These are phyloP conservation scores for Xenopus laevis DNA, from an alignment of 2,113 vertebrate species.

Conservation along the genomic window DNA sequence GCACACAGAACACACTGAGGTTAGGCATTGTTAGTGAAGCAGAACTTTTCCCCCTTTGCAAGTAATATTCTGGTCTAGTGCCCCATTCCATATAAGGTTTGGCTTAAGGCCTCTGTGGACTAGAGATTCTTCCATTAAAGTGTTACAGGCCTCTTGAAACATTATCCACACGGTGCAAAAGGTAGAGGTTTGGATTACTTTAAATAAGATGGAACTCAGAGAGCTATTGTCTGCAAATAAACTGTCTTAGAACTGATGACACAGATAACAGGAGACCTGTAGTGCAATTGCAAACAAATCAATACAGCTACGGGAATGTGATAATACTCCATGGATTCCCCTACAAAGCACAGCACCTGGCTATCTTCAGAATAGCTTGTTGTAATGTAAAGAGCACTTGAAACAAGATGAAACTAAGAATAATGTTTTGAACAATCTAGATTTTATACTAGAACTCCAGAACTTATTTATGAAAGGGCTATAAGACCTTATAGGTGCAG, in stretches of 20 bases:
- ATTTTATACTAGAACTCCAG: too few species aligned
- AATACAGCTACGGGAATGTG: too few species aligned
- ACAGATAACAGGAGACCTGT: neutral
- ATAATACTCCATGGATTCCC: too few species aligned
- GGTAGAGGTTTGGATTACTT: neutral
- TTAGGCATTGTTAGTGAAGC: neutral
- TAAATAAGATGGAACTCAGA: constrained; percentile 3
- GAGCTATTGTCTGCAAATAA: neutral
- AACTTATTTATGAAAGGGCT: too few species aligned
- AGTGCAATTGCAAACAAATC: constrained; percentile 43
- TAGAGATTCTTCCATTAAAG: neutral
- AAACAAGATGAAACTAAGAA: too few species aligned
- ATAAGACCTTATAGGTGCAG: too few species aligned
- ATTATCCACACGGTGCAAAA: neutral
- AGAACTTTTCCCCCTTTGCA: neutral
- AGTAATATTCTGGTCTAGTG: neutral
- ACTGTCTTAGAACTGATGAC: neutral
- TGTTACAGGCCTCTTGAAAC: neutral
- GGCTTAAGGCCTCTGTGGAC: neutral
- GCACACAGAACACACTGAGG: neutral
- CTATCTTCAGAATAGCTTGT: too few species aligned
- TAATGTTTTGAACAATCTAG: too few species aligned
- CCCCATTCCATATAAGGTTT: neutral
- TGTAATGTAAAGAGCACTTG: too few species aligned
- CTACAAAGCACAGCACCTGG: too few species aligned